phyloP scores from a whole-genome alignment of 2,113 vertebrate species.

The Tupaia chinensis region DNA sequence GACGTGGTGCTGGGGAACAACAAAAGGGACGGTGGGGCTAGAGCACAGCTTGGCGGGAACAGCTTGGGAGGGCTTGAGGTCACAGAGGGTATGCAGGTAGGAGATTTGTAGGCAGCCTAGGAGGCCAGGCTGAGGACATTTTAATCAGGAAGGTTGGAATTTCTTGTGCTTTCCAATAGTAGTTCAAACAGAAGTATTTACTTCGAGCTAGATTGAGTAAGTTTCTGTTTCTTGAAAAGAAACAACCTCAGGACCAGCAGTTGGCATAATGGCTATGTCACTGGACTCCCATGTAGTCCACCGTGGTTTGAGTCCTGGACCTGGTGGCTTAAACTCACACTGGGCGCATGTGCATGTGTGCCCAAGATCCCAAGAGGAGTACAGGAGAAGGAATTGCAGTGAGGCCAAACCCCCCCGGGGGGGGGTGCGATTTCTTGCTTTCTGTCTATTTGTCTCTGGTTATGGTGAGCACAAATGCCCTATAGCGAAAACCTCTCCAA shows the following conservation, averaged over 20 bases:
- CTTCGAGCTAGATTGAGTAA: neutral
- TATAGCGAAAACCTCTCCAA: no score
- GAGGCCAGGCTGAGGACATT: neutral
- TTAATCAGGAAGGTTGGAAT: neutral
- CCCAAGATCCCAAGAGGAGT: no score
- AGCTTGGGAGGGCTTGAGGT: neutral
- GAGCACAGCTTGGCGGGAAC: neutral
- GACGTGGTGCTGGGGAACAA: neutral
- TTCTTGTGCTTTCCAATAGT: neutral
- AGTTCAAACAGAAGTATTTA: neutral
- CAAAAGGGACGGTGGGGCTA: neutral
- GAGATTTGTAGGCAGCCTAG: neutral
- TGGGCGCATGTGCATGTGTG: no score
- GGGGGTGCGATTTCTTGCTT: no score
- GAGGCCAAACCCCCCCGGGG: no score
- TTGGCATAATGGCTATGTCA: no score
- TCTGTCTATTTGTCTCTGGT: no score
- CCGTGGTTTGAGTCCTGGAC: no score
- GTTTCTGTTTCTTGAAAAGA: constrained; percentile 42
- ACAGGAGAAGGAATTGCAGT: no score
- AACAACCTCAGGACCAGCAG: neutral
- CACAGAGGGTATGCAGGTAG: neutral
- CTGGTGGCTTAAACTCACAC: no score
- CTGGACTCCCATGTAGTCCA: no score
- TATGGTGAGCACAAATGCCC: no score